Conservation (phyloP, 2,113 vertebrate genomes). For the Otis tarda region DNA sequence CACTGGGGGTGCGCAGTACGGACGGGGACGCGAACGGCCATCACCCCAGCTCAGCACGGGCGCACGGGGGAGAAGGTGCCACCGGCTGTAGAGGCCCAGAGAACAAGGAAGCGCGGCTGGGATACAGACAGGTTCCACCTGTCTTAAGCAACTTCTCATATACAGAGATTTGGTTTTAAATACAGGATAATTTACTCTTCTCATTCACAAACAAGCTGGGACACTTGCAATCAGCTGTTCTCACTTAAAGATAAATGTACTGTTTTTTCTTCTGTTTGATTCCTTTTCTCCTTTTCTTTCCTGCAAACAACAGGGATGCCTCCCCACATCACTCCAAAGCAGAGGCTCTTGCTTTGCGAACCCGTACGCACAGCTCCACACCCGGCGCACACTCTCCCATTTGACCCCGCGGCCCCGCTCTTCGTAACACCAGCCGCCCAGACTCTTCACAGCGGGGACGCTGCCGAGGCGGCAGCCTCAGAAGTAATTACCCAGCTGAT, state of each 20-base stretch:
- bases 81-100: neutral
- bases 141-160: neutral
- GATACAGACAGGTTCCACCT: neutral
- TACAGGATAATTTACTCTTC: neutral
- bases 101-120: neutral
- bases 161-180: neutral
- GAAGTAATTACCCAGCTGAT: neutral
- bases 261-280: neutral
- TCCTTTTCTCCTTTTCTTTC: neutral
- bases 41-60: neutral
- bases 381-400: fast-evolving
- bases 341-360: neutral
- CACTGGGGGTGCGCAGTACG: neutral
- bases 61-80: neutral
- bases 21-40: fast-evolving
- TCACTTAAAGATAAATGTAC: neutral
- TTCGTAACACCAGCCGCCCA: neutral
- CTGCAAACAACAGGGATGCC: neutral
- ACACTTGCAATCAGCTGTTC: neutral
- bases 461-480: fast-evolving
- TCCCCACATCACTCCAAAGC: neutral
- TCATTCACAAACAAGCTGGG: neutral
- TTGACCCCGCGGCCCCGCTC: fast-evolving
- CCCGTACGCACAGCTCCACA: neutral
- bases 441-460: fast-evolving